These are phyloP conservation scores for Hesperophylax magnus DNA, from an alignment of 1,140 invertebrate species.

Conservation along the genomic window DNA sequence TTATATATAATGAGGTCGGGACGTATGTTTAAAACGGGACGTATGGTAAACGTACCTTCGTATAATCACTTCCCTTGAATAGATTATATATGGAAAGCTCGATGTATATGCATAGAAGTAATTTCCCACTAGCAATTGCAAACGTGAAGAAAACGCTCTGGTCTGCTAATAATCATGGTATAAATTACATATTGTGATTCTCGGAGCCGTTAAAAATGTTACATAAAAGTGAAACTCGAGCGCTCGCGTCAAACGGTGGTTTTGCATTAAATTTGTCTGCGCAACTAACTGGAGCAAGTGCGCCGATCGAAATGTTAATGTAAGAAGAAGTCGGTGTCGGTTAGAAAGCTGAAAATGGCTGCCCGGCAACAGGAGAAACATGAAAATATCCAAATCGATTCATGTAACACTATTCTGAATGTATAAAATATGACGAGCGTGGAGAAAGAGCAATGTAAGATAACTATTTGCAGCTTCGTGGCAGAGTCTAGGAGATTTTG, in stretches of 20 bases:
- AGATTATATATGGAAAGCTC: not conserved
- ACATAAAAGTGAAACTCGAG: constrained; percentile 39
- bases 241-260: not conserved
- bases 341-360: constrained; percentile 37
- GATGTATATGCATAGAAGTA: not conserved
- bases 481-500: too few relatives aligned
- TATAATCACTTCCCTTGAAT: not conserved
- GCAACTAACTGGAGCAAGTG: constrained; percentile 31
- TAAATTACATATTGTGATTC: not conserved
- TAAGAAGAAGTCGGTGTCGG: constrained; percentile 10
- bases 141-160: not conserved
- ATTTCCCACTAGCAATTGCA: not conserved
- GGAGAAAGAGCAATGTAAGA: too few relatives aligned
- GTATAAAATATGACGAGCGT: too few relatives aligned
- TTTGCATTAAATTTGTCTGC: constrained; percentile 28
- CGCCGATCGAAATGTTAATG: constrained; percentile 12
- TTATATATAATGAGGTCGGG: too few relatives aligned
- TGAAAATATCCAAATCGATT: not conserved
- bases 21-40: too few relatives aligned
- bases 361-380: constrained; percentile 10
- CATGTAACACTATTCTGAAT: too few relatives aligned
- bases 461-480: too few relatives aligned
- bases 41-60: not conserved
- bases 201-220: constrained; percentile 27
- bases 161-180: not conserved